phyloP scores from a whole-genome alignment of 1,140 invertebrate genomes.

The Nasonia longicornis region DNA sequence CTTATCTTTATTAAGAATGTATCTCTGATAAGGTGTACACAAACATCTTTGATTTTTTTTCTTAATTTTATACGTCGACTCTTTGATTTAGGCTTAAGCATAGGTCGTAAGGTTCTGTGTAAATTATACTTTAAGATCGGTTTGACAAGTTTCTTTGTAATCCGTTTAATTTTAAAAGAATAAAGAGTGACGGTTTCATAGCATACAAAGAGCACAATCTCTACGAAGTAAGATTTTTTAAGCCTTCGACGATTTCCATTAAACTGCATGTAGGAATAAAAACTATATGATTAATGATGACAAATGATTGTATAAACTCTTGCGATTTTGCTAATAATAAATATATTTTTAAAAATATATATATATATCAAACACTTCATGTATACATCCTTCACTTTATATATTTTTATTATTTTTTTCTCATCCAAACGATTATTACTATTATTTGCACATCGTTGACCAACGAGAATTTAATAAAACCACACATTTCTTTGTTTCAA shows the following conservation, averaged over 20 bases:
- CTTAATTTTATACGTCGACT: background rate
- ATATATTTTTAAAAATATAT: constrained; percentile 46
- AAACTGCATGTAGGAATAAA: constrained; percentile 20
- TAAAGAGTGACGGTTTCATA: background rate
- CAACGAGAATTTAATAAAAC: no score
- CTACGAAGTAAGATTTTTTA: constrained; percentile 12
- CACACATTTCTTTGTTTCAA: background rate
- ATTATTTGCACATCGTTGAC: no score
- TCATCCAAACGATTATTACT: background rate
- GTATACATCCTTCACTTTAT: constrained; percentile 32
- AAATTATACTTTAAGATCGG: constrained; percentile 29
- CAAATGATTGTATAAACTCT: constrained; percentile 42
- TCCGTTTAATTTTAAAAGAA: constrained; percentile 29
- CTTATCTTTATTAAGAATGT: background rate
- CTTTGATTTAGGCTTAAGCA: constrained; percentile 1
- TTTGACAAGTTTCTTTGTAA: constrained; percentile 41
- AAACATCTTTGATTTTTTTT: constrained; percentile 7
- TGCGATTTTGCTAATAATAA: constrained; percentile 42
- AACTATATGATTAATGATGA: constrained; percentile 28
- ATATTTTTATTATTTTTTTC: constrained; percentile 23
- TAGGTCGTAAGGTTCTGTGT: constrained; percentile 23
- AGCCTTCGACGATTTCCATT: constrained; percentile 24
- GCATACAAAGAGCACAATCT: background rate
- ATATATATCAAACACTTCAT: constrained; percentile 31
- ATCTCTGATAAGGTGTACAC: background rate